Base-by-base conservation (phyloP, 1,140 invertebrate species). In the Apis cerana region DNA sequence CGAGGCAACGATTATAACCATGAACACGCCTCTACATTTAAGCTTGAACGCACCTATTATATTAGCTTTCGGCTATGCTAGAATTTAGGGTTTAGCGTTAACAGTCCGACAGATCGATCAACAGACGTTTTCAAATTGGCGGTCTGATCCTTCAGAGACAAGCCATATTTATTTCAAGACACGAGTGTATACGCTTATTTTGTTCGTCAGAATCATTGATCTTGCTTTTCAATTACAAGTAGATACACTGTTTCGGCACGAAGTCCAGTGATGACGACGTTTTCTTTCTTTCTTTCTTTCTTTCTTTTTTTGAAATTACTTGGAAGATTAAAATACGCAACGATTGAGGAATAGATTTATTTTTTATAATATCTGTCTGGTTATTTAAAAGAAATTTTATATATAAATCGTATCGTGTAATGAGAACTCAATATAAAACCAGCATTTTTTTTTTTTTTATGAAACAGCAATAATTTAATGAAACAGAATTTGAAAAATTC, bases 21-120 rank as follows among this genome's bases (percentile, higher is more conserved):
- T 13, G 84, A 83, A 83, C 80, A 85, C 86, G 80, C 80, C 86
- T 88, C 86, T 83, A 56, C 81, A 58, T 85, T 89, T 78, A 79
- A 88, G 78, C 64, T 58, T 15, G 70, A 77, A 77, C 88, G 50
- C 82, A 65, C 65, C 89, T 86, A 89, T 89, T 88, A 89, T 89
- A 89, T 83, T 82, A 89, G 77, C 85, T 84, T 68, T 83, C 74
- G 79, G 80, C 82, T 83, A 85, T 77, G 80, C 85, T 89, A 87
- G 88, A 91, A 87, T 91, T 90, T 89, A 89, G 86, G 88, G 83
- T 89, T 90, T 91, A 89, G 76, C 89, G 81, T 83, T 89, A 89
- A 89, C 89, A 90, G 85, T 84, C 90, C 76, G 85, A 90, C 85
- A 90, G 88, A 88, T 85, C 88, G 89, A 86, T 83, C 87, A 80